Evolutionary conservation across 23 tunicate genomes (phyloP).

Genomic region (Phallusia fumigata): DNA sequence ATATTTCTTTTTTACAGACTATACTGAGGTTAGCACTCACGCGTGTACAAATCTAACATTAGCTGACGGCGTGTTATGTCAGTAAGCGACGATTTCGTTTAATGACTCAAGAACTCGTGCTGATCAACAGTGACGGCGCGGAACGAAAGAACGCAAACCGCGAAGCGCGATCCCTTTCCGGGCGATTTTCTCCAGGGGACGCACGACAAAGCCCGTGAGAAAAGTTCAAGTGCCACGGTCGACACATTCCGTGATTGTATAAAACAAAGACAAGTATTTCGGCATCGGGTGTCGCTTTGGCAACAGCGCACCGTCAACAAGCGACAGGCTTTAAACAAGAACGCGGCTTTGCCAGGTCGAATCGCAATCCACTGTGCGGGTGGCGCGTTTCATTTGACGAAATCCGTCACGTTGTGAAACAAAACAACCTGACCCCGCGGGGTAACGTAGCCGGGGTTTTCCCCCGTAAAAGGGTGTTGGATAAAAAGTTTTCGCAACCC

Average conservation of each 20-base stretch:
- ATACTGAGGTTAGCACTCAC: no score
- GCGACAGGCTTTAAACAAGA: not conserved
- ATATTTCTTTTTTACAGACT: no score
- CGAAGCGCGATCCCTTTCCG: not conserved
- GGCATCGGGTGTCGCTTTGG: not conserved
- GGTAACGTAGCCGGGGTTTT: not conserved
- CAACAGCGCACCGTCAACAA: not conserved
- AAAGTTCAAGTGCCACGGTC: slow-evolving; percentile 14
- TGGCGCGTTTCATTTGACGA: not conserved
- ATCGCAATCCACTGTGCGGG: slow-evolving; percentile 1
- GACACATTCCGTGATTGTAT: slow-evolving; percentile 13
- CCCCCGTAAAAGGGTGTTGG: no score
- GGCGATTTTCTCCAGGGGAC: not conserved
- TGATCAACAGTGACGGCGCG: not conserved
- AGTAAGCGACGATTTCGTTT: not conserved
- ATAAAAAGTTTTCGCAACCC: no score
- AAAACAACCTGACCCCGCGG: not conserved
- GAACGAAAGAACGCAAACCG: not conserved
- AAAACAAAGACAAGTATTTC: slow-evolving; percentile 1
- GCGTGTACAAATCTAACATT: no score
- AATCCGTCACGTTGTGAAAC: not conserved
- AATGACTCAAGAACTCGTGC: not conserved
- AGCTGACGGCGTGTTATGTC: no score
- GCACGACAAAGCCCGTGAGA: slow-evolving; percentile 7
- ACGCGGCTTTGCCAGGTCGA: not conserved